Evolutionary conservation across 2,888 invertebrate species (phyloP), one percentile per base, ranked within the genome.

Genomic region (Aleiodes alternator): DNA sequence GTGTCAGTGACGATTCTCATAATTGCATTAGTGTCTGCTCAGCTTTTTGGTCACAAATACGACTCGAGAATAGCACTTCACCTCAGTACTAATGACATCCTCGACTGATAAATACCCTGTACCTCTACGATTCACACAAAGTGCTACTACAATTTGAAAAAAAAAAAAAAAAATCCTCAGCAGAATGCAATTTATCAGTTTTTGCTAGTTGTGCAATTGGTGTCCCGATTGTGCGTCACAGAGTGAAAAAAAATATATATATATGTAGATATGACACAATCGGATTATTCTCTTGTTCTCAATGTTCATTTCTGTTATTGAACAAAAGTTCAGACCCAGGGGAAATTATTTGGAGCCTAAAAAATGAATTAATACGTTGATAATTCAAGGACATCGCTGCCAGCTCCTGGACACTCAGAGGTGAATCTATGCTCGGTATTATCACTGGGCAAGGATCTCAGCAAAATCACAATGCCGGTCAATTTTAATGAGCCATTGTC

Each of bases 401-500:
- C 89, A 82, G 88, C 83, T 80, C 83, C 83, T 76, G 89, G 89
- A 74, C 88, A 86, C 79, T 86, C 88, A 77, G 88, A 89, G 84
- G 87, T 89, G 78, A 89, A 89, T 83, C 82, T 89, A 4, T 88
- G 87, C 84, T 87, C 89, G 78, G 86, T 87, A 71, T 76, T 89
- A 69, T 87, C 89, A 23, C 80, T 89, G 84, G 96, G 96, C 86
- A 96, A 96, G 91, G 98, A 98, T 90, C 92, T 98, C 82, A 97
- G 97, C 88, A 97, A 97, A 92, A 97, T 98, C 90, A 96, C 97
- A 51, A 97, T 98, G 97, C 98, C 98, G 78, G 97, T 98, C 80
- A 95, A 96, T 81, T 97, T 98, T 91, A 98, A 98, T 91, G 98
- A 98, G 90, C 98, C 98, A 9, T 91, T 98, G 78, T 97, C 96